Percentiles rank a stretch among this genome's conserved stretches.
Conservation (phyloP, 1,140 invertebrate species). For the Ceratosolen fusciceps region DNA sequence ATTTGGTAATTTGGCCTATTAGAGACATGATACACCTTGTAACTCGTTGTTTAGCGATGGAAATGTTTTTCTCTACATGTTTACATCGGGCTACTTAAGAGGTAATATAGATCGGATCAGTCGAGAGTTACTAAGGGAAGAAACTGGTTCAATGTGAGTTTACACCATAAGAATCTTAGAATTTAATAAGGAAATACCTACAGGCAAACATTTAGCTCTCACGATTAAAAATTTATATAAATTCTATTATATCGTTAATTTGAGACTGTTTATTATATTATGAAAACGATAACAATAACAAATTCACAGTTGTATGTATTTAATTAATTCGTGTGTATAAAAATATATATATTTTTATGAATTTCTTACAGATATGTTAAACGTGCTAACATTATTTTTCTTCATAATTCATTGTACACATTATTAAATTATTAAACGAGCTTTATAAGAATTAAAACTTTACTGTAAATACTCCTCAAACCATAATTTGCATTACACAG, state of each 20-base stretch:
- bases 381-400: background rate
- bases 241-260: background rate
- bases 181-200: constrained; percentile 36
- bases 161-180: constrained; percentile 25
- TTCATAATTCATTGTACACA: background rate
- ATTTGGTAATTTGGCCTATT: constrained; percentile 43
- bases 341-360: constrained; percentile 20
- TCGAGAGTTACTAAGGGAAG: constrained; percentile 42
- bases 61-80: constrained; percentile 6
- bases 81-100: constrained; percentile 20
- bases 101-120: constrained; percentile 42
- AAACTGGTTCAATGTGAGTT: constrained; percentile 25
- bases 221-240: background rate
- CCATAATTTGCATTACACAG: constrained; percentile 18
- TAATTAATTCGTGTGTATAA: constrained; percentile 14
- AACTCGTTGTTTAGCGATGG: constrained; percentile 43
- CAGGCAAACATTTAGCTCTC: constrained; percentile 10
- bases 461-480: constrained; percentile 36
- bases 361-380: background rate
- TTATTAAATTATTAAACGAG: background rate
- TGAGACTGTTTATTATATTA: background rate
- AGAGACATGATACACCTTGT: constrained; percentile 35
- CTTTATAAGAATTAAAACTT: constrained; percentile 19
- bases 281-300: background rate
- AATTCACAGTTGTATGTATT: background rate